These are phyloP conservation scores for Montipora sp. DNA, from an alignment of 64 coral and sea anemone genomes.

Conservation along the genomic window DNA sequence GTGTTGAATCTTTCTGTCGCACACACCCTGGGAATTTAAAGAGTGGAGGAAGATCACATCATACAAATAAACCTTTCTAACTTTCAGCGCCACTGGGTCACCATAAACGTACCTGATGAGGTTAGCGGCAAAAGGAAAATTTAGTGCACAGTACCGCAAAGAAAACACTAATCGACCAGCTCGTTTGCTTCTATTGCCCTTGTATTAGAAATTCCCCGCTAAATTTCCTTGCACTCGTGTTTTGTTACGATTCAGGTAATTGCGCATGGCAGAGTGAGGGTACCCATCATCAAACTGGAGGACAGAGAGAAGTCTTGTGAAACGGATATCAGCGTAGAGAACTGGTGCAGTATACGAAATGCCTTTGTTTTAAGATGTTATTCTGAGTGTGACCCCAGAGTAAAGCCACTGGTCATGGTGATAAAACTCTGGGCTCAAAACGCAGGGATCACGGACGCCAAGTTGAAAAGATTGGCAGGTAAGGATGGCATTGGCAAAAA, in stretches of 20 bases:
- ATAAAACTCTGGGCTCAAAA: slow-evolving; percentile 45
- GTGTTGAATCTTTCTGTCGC: too few species aligned
- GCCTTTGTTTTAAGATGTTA: slow-evolving; percentile 28
- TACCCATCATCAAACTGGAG: slow-evolving; percentile 42
- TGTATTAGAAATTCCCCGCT: neutral
- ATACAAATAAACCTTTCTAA: too few species aligned
- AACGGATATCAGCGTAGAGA: slow-evolving; percentile 42
- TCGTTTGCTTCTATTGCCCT: too few species aligned
- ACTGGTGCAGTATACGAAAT: slow-evolving; percentile 26
- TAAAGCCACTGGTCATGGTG: slow-evolving; percentile 31
- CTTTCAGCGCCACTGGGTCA: too few species aligned
- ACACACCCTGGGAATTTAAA: too few species aligned
- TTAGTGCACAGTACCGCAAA: too few species aligned
- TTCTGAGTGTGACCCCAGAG: slow-evolving; percentile 41
- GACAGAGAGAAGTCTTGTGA: slow-evolving; percentile 34
- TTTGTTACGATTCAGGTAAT: neutral
- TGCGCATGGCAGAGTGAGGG: neutral
- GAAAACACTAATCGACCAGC: too few species aligned
- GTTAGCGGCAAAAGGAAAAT: too few species aligned
- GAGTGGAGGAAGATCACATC: too few species aligned
- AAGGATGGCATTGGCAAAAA: neutral
- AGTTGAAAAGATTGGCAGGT: slow-evolving; percentile 35
- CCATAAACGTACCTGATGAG: too few species aligned
- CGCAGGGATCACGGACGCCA: slow-evolving; percentile 16
- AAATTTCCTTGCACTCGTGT: neutral